Percentiles rank a stretch among this genome's conserved stretches.
Evolutionary conservation across 2,113 vertebrate species (phyloP).

Genomic region (Syngnathus typhle): DNA sequence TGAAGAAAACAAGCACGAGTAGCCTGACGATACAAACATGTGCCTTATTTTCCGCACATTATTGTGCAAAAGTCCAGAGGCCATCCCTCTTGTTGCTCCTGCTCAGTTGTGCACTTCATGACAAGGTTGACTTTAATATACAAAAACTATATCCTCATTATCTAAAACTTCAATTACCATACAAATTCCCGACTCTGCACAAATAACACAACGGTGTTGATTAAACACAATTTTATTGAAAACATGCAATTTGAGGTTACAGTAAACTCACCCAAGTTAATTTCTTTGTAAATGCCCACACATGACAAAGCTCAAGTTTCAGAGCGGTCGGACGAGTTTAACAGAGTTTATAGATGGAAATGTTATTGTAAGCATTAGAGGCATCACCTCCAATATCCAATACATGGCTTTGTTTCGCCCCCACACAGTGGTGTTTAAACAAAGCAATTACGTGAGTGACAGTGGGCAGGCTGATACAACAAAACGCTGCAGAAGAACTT

Average conservation of each 20-base stretch:
- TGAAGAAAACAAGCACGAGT: background rate
- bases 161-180: too few relatives aligned
- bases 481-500: conserved; percentile 27
- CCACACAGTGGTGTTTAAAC: conserved; percentile 33
- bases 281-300: conserved; percentile 39
- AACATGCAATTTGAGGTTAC: conserved; percentile 11
- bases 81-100: background rate
- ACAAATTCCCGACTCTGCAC: background rate
- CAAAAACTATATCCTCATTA: background rate
- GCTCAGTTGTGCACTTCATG: background rate
- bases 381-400: conserved; percentile 28
- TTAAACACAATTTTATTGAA: conserved; percentile 10
- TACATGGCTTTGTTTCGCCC: conserved; percentile 3
- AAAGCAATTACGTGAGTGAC: conserved; percentile 32
- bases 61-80: background rate
- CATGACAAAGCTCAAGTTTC: conserved; percentile 29
- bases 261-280: conserved; percentile 40
- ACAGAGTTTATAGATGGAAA: conserved; percentile 28
- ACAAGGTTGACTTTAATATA: conserved; percentile 2
- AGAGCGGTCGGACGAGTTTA: conserved; percentile 25
- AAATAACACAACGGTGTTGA: background rate
- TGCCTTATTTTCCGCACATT: too few relatives aligned
- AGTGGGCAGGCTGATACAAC: conserved; percentile 18
- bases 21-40: background rate
- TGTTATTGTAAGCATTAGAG: conserved; percentile 25